Percentiles rank a stretch among this genome's conserved stretches.
Evolutionary conservation across 2,113 vertebrate genomes (phyloP).

Genomic region (Cricetomys ansorgei): DNA sequence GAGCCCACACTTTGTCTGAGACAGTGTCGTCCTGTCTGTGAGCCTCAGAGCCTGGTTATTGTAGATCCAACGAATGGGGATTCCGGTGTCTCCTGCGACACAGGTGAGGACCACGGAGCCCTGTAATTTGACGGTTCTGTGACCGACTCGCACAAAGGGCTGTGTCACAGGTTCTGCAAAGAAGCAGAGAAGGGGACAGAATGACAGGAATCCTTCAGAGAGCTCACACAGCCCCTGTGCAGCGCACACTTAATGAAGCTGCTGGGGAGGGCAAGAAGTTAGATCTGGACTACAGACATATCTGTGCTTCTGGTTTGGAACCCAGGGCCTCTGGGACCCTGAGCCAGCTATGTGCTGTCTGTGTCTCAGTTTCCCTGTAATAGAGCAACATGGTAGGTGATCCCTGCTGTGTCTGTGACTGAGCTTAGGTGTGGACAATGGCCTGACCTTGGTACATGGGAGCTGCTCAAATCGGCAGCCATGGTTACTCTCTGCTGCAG

Average conservation of each 20-base stretch:
- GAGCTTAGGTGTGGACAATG: no score
- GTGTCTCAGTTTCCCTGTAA: background rate
- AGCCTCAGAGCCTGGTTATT: background rate
- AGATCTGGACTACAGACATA: background rate
- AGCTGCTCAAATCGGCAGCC: background rate
- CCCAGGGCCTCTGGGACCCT: background rate
- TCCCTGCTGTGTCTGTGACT: background rate
- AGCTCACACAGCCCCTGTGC: background rate
- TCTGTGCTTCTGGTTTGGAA: background rate
- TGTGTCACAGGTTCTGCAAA: background rate
- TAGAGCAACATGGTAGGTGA: background rate
- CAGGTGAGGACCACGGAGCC: background rate
- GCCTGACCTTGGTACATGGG: background rate
- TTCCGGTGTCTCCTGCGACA: background rate
- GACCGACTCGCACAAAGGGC: background rate
- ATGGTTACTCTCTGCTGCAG: background rate
- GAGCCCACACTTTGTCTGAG: background rate
- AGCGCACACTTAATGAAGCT: background rate
- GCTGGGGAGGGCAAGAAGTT: background rate
- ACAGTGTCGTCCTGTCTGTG: background rate
- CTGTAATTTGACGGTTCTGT: background rate
- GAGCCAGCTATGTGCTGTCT: background rate
- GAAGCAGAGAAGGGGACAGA: background rate
- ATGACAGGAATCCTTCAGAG: background rate
- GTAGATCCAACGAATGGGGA: background rate